Conservation (phyloP, 1,140 invertebrate genomes). For the Mactra quadrangularis region DNA sequence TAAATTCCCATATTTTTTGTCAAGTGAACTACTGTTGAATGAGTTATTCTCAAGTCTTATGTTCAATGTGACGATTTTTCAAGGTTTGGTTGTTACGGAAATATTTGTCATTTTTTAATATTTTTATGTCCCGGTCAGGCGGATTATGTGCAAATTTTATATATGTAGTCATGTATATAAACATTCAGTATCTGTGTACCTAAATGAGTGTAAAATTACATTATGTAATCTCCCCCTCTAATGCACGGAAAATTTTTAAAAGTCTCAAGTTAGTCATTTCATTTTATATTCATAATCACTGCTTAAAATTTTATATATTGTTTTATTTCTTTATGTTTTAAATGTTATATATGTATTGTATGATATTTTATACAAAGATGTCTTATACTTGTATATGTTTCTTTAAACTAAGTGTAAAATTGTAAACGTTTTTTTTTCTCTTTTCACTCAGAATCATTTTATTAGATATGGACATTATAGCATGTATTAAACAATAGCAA, state of each 20-base stretch:
- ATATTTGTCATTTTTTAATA: no score
- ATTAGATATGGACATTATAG: slow-evolving; percentile 11
- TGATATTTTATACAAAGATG: background rate
- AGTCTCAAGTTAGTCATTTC: slow-evolving; percentile 37
- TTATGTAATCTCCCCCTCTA: no score
- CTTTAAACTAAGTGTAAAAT: background rate
- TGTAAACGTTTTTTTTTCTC: background rate
- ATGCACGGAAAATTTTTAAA: background rate
- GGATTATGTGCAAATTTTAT: no score
- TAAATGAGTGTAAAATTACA: no score
- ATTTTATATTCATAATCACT: background rate
- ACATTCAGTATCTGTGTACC: no score
- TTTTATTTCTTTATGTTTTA: slow-evolving; percentile 19
- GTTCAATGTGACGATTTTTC: no score
- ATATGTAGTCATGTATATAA: no score
- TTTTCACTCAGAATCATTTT: background rate
- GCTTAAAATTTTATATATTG: slow-evolving; percentile 21
- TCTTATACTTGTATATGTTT: slow-evolving; percentile 13
- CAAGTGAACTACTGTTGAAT: no score
- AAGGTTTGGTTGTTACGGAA: no score
- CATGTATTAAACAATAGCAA: slow-evolving; percentile 1
- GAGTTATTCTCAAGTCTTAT: no score
- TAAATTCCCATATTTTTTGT: no score
- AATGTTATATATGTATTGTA: slow-evolving; percentile 30
- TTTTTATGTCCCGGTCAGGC: no score